Conservation (phyloP, 2,113 vertebrate species). For the Clarias macrocephalus region DNA sequence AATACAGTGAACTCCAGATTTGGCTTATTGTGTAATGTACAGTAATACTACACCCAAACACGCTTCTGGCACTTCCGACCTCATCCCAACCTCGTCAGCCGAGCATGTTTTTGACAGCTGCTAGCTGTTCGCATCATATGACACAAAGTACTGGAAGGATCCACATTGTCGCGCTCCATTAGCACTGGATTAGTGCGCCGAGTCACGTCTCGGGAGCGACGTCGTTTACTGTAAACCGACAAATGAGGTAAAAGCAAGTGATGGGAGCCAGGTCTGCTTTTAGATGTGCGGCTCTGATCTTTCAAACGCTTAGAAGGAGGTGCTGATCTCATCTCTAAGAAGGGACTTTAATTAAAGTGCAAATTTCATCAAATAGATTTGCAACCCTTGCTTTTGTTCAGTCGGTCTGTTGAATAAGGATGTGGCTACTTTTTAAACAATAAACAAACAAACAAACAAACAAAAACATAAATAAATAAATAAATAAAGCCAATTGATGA, state of each 20-base stretch:
- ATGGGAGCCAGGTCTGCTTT: conserved; percentile 1
- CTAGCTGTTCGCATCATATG: conserved; percentile 46
- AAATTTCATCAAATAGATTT: conserved; percentile 40
- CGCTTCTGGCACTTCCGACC: background rate
- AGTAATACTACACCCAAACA: background rate
- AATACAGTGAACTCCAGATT: background rate
- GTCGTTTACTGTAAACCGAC: conserved; percentile 28
- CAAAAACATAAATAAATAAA: too few species aligned
- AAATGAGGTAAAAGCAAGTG: conserved; percentile 9
- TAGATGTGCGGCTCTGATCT: conserved; percentile 17
- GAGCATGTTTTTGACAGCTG: conserved; percentile 59
- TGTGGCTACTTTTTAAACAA: background rate
- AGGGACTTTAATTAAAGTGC: conserved; percentile 38
- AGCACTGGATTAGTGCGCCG: background rate
- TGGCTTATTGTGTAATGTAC: background rate
- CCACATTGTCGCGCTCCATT: conserved; percentile 34
- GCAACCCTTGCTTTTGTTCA: conserved; percentile 3
- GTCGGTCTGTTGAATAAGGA: background rate
- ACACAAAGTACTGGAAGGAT: conserved; percentile 39
- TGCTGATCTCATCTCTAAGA: background rate
- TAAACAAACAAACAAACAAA: too few species aligned
- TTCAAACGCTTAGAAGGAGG: background rate
- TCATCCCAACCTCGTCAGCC: conserved; percentile 1
- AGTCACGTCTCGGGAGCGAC: background rate
- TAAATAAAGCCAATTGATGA: background rate